Evolutionary conservation across 1,140 invertebrate genomes (phyloP).

Genomic region (Campodea augens): DNA sequence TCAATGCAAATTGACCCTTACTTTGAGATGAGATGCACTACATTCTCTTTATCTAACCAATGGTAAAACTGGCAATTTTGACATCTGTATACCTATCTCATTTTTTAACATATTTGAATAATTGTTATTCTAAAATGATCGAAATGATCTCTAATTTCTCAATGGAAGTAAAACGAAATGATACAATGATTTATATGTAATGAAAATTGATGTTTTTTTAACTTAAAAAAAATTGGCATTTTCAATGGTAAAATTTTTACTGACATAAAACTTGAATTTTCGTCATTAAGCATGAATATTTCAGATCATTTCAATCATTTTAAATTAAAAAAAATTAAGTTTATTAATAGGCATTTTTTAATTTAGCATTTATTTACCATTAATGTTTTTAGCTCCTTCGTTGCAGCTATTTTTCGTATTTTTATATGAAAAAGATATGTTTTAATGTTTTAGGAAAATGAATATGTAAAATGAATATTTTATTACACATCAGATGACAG

Average conservation of each 20-base stretch:
- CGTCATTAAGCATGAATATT: background rate
- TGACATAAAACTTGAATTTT: background rate
- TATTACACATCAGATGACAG: no score
- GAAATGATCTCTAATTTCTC: background rate
- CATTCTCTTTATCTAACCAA: background rate
- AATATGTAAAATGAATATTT: no score
- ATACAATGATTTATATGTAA: background rate
- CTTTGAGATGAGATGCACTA: background rate
- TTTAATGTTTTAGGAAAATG: no score
- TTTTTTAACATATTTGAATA: background rate
- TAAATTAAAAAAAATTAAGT: background rate
- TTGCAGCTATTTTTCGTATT: no score
- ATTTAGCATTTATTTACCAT: no score
- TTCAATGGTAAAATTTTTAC: background rate
- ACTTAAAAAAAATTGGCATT: no score
- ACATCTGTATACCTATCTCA: background rate
- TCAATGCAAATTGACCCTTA: background rate
- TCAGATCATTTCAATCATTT: background rate
- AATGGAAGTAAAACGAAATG: constrained; percentile 1
- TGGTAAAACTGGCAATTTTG: background rate
- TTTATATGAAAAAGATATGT: no score
- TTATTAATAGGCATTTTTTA: background rate
- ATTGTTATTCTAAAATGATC: constrained; percentile 3
- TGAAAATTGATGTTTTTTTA: no score
- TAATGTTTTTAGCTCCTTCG: no score